These are phyloP conservation scores for Aegithalos caudatus DNA, from an alignment of 2,113 vertebrate genomes.

Conservation along the genomic window DNA sequence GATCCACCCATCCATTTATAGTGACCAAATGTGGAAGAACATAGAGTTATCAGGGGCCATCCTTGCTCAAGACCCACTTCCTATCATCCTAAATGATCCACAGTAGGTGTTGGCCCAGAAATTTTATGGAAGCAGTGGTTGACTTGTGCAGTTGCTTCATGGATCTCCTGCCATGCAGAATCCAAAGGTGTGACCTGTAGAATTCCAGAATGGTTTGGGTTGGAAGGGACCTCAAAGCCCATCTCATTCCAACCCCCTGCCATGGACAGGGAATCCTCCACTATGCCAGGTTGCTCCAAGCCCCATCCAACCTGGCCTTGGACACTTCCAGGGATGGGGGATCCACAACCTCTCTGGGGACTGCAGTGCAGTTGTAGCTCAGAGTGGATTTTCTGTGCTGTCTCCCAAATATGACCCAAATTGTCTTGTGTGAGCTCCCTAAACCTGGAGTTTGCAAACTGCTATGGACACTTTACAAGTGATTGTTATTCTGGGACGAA, in stretches of 20 bases:
- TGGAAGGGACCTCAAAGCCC: neutral
- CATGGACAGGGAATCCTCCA: neutral
- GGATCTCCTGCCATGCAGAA: neutral
- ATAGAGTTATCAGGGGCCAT: neutral
- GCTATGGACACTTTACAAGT: rapidly evolving
- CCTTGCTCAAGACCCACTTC: neutral
- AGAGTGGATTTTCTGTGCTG: neutral
- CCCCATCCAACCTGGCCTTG: rapidly evolving
- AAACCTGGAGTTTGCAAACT: neutral
- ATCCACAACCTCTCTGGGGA: rapidly evolving
- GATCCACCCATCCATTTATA: neutral
- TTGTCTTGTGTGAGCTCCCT: neutral
- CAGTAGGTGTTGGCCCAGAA: rapidly evolving
- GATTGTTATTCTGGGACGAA: neutral
- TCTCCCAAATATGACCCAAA: neutral
- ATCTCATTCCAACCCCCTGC: neutral
- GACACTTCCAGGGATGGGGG: neutral
- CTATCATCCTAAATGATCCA: neutral
- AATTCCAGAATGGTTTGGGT: neutral
- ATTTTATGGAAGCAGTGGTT: neutral
- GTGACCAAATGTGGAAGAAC: neutral
- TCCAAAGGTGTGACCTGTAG: neutral
- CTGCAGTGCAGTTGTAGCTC: neutral
- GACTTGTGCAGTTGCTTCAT: neutral
- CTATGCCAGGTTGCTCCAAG: neutral